Evolutionary conservation across 2,888 invertebrate species (phyloP), one percentile per base, ranked within the genome.

Genomic region (Terebella lapidaria): DNA sequence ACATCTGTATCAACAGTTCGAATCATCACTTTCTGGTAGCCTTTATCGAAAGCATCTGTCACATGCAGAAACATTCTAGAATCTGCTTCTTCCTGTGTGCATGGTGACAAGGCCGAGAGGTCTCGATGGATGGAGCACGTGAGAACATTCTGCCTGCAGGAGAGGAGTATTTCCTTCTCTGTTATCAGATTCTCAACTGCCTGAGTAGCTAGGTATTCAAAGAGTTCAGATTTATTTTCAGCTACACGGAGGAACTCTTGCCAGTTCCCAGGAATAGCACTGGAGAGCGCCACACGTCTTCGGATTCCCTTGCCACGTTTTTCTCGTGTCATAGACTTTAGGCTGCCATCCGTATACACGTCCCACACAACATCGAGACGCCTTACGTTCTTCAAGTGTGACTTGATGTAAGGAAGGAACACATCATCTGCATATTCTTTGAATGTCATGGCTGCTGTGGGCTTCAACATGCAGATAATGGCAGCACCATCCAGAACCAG

Each of bases 1-100:
- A 49, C 15, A 49, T 49, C 49, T n/a, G 49, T n/a, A 22, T 49
- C 49, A 49, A 49, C 49, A n/a, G 49, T 49, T 10, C 42, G 42
- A 22, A 49, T 49, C 5, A 24, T 24, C 24, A 49, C 49, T 49
- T 49, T 49, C 5, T 49, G 10, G 10, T n/a, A 5, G 10, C 10
- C 10, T 22, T 22, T 15, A n/a, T 49, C 22, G 10, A 22, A 15
- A 22, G 18, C n/a, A 56, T 63, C 54, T 25, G 30, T n/a, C 1
- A 58, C 62, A 60, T 65, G 65, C 18, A 67, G 49, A 2, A 60
- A 22, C 1, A 62, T 57, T 4, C 65, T 27, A 1, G 59, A 62
- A 51, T 67, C 62, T 5, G 67, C 66, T 51, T 67, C 65, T 56
- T 66, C 67, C 4, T 68, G 62, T 22, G 42, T 54, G 28, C 67